Percentiles rank a stretch among this genome's conserved stretches.
These are phyloP conservation scores for Aphelinus certus DNA, from an alignment of 1,140 invertebrate species.

Conservation along the genomic window DNA sequence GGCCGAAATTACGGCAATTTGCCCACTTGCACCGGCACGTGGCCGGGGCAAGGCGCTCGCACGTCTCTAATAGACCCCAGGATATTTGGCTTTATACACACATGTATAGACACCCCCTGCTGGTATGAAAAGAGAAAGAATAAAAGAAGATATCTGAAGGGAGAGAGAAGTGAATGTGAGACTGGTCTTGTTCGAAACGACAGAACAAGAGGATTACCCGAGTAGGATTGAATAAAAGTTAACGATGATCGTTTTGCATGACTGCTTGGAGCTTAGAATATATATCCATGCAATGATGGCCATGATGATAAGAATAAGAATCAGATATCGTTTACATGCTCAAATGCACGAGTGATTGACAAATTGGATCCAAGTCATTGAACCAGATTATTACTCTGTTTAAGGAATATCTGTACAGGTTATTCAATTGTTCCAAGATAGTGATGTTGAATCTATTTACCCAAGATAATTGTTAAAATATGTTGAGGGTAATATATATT, in stretches of 20 bases:
- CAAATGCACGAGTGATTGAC: too few species aligned
- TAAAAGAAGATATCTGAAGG: background rate
- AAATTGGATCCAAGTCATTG: too few species aligned
- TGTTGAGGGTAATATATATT: too few species aligned
- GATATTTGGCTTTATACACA: background rate
- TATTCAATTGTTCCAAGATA: too few species aligned
- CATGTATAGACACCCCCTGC: background rate
- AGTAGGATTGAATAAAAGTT: slow-evolving; percentile 3
- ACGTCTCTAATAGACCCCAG: slow-evolving; percentile 17
- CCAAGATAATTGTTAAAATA: too few species aligned
- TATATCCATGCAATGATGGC: too few species aligned
- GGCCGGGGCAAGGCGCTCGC: background rate
- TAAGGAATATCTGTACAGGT: too few species aligned
- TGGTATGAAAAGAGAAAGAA: background rate
- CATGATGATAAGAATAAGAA: too few species aligned
- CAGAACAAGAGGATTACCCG: slow-evolving; percentile 7
- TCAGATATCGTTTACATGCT: too few species aligned
- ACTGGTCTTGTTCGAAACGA: background rate
- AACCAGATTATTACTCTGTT: too few species aligned
- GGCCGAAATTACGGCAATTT: slow-evolving; percentile 26
- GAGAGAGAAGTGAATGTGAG: slow-evolving; percentile 6
- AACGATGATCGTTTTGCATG: background rate
- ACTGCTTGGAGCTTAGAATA: too few species aligned
- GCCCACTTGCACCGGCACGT: slow-evolving; percentile 20
- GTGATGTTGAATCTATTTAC: too few species aligned